Base-by-base conservation (phyloP, 35 echinoderm and acorn worm species). In the Patiria miniata region DNA sequence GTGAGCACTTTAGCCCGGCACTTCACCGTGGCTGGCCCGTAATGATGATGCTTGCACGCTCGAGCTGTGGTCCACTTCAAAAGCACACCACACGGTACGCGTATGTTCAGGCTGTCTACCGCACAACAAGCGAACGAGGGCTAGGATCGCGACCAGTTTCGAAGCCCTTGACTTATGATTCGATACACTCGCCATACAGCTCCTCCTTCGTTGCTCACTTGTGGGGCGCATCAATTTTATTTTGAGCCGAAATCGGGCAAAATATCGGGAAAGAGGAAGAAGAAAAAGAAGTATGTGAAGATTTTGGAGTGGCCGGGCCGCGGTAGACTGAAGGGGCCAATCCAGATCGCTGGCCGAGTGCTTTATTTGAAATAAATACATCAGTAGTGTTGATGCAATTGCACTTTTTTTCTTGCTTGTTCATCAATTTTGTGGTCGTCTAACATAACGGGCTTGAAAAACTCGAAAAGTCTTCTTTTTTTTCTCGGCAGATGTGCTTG, bases 321-420 rank as follows among this genome's bases (percentile, higher is more conserved):
- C 21, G 60, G n/a, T 28, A 68, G 15, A n/a, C 30, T 68, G 60
- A 73, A 73, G 65, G 65, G 34, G 65, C 26, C 26, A 14, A 32
- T 73, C 34, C 14, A 14, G 65, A 23, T 26, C 65, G 23, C 65
- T 23, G 29, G 22, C 22, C 65, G 34, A 73, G 65, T 73, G 65
- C 65, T 73, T 61, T 73, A 73, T 73, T 73, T 73, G 65, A 73
- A 73, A 73, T 73, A 73, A 73, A 73, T 73, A 73, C 65, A 73
- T 73, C 14, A 23, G 65, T 30, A 26, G 23, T 73, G 65, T 73
- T 73, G 65, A 73, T 73, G 26, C 21, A 32, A 73, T 73, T 14
- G 65, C 65, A 34, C 26, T 26, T 73, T 73, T 60, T 60, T 26
- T 73, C 34, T 73, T 73, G 42, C 42, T 47, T 6, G 12, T 47